phyloP scores from a whole-genome alignment of 2,113 vertebrate genomes.

The Muntiacus muntjak region DNA sequence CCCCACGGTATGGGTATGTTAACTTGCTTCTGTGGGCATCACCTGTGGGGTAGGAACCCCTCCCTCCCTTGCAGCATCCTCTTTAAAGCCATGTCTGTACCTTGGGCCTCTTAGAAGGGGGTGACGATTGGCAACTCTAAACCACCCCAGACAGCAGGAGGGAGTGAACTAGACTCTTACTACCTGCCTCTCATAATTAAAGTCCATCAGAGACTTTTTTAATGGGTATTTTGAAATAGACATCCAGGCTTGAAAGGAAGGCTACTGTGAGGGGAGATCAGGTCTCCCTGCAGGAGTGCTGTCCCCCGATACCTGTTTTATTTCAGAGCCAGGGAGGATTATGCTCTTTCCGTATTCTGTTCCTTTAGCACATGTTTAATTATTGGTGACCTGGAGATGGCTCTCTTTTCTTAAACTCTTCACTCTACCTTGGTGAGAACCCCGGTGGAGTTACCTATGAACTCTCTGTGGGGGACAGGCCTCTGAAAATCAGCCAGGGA shows the following conservation, averaged over 20 bases:
- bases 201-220: constrained; percentile 51
- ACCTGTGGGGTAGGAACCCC: constrained; percentile 28
- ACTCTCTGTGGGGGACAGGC: neutral
- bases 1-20: constrained; percentile 70
- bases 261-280: constrained; percentile 12
- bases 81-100: constrained; percentile 44
- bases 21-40: constrained; percentile 69
- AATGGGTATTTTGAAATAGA: constrained; percentile 62
- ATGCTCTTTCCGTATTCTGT: neutral
- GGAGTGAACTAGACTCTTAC: constrained; percentile 64
- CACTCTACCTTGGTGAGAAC: constrained; percentile 55
- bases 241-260: constrained; percentile 61
- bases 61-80: neutral
- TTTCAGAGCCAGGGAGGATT: constrained; percentile 41
- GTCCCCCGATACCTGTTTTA: constrained; percentile 55
- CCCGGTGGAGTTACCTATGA: constrained; percentile 9
- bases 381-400: constrained; percentile 53
- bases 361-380: constrained; percentile 60
- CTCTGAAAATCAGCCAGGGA: constrained; percentile 49
- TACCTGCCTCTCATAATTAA: constrained; percentile 72
- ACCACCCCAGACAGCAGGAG: constrained; percentile 56
- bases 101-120: constrained; percentile 50
- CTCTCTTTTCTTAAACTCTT: constrained; percentile 47
- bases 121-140: constrained; percentile 64
- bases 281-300: neutral